These are phyloP conservation scores for Euproctis similis DNA, from an alignment of 2,888 invertebrate genomes.

Conservation along the genomic window DNA sequence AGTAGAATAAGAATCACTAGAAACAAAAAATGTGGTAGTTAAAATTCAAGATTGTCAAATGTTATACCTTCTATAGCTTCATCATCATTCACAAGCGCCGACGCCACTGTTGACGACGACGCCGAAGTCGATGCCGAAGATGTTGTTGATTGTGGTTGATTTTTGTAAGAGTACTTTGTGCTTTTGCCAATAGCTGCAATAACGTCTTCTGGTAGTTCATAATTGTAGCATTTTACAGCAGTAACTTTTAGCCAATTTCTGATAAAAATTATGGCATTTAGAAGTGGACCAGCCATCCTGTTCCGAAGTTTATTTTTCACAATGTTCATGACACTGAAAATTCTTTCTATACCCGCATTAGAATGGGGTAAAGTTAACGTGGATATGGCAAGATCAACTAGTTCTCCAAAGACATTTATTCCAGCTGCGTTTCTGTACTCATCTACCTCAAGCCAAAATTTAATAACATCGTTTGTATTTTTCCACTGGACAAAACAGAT, in stretches of 20 bases:
- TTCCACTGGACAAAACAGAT: conserved; percentile 21
- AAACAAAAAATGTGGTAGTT: too few species aligned
- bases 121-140: too few species aligned
- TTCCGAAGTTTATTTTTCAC: conserved; percentile 16
- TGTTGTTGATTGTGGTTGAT: too few species aligned
- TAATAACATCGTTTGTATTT: conserved; percentile 8
- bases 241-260: conserved; percentile 6
- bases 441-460: conserved; percentile 25
- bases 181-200: too few species aligned
- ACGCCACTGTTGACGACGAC: too few species aligned
- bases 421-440: conserved; percentile 12
- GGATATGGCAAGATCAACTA: conserved; percentile 10
- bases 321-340: conserved; percentile 13
- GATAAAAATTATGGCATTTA: conserved; percentile 5
- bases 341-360: conserved; percentile 12
- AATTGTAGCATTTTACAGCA: conserved; percentile 2
- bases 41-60: too few species aligned
- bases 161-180: too few species aligned
- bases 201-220: conserved; percentile 2
- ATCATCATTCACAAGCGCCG: too few species aligned
- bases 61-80: too few species aligned
- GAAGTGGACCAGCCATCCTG: conserved; percentile 2
- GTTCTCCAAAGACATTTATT: conserved; percentile 5
- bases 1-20: too few species aligned
- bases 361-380: conserved; percentile 15